A percentile compares a stretch with the other conserved stretches of the same genome.
These are phyloP conservation scores for Chrysina gloriosa DNA, from an alignment of 2,888 invertebrate species.

Conservation along the genomic window DNA sequence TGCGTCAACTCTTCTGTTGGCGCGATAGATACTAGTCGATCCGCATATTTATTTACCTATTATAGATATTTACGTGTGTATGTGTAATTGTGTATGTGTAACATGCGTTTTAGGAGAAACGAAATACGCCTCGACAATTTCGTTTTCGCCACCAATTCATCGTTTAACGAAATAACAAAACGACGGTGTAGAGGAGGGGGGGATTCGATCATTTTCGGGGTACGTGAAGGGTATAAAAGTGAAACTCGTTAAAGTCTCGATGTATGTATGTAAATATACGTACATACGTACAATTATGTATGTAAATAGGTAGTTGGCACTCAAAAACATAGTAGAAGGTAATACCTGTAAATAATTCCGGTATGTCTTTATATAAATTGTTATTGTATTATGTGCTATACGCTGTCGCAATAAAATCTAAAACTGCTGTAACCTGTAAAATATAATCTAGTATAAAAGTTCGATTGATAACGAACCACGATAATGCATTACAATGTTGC, in stretches of 20 bases:
- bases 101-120: too few relatives aligned
- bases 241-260: background rate
- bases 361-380: slow-evolving; percentile 45
- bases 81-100: too few relatives aligned
- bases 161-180: too few relatives aligned
- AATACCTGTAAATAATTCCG: slow-evolving; percentile 59
- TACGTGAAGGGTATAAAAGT: background rate
- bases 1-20: background rate
- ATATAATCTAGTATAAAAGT: slow-evolving; percentile 52
- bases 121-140: too few relatives aligned
- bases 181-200: too few relatives aligned
- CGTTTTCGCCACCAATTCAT: too few relatives aligned
- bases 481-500: slow-evolving; percentile 44
- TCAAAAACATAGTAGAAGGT: slow-evolving; percentile 57
- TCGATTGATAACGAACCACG: slow-evolving; percentile 39
- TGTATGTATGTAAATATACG: background rate
- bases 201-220: background rate
- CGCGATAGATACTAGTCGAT: too few relatives aligned
- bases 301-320: slow-evolving; percentile 63
- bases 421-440: slow-evolving; percentile 52
- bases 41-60: too few relatives aligned
- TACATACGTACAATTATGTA: slow-evolving; percentile 54
- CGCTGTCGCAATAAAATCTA: slow-evolving; percentile 48
- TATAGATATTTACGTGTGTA: too few relatives aligned
- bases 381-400: slow-evolving; percentile 46